Evolutionary conservation across 2,113 vertebrate genomes (phyloP), one percentile per base, ranked within the genome.

Genomic region (Dicerorhinus sumatrensis): DNA sequence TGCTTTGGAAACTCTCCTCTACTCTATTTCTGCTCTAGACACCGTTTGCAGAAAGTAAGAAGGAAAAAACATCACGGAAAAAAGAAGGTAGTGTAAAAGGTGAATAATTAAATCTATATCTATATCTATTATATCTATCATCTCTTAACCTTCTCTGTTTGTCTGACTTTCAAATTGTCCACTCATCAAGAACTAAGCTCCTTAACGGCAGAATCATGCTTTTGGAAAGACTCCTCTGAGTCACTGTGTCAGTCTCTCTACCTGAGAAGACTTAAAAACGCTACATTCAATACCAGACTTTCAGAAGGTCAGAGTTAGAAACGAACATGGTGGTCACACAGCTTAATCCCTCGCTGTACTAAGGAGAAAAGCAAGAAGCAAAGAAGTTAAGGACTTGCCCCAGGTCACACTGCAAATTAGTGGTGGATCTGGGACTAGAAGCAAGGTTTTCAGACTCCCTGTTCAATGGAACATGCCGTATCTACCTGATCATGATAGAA

Each of bases 11-110:
- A 83, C 36, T 1, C 3, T 72, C 20, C 8, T 54, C 29, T 33
- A n/a, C 42, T 79, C 79, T 65, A 62, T 42, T 94, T 97, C 91
- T 85, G 8, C 29, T 87, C 36, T 31, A 60, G 56, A 88, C 69
- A 84, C 8, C 17, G 84, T 46, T 17, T 88, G 10, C 51, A 81
- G 75, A 77, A 93, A 87, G 36, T 6, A 54, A 54, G 51, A 36
- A 60, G 17, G 20, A 60, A 91, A 33, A 86, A 39, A 20, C 1
- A 81, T 21, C 33, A 29, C 56, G 46, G 46, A 2, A 46, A 86
- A 63, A 46, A 91, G 51, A 70, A 80, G n/a, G 10, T n/a, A 73
- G 63, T 9, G 11, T 31, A 89, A 27, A 81, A 17, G 42, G 27
- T 11, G 48, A 91, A 72, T 54, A 69, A n/a, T 33, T 25, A 42